A percentile compares a stretch with the other conserved stretches of the same genome.
Conservation (phyloP, 2,797 vertebrate species). For the Chaetodon trifasciatus region DNA sequence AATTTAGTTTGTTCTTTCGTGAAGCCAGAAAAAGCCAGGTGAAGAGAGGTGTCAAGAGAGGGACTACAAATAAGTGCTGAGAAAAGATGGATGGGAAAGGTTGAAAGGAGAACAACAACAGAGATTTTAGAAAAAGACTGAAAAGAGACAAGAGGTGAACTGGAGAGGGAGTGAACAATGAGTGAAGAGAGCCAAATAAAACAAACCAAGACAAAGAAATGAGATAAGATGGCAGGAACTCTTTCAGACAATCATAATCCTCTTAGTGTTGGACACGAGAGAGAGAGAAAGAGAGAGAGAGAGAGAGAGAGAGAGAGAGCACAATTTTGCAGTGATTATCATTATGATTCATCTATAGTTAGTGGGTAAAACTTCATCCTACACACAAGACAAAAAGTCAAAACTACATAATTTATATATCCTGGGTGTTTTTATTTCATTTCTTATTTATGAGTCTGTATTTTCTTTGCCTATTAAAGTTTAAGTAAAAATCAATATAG, state of each 20-base stretch:
- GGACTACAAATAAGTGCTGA: constrained; percentile 54
- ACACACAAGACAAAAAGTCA: too few species aligned
- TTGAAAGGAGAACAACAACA: constrained; percentile 68
- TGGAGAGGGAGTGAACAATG: constrained; percentile 44
- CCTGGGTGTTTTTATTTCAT: too few species aligned
- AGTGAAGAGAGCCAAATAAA: constrained; percentile 47
- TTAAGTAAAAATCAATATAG: not conserved
- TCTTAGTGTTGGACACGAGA: not conserved
- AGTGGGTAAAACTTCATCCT: too few species aligned
- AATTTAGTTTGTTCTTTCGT: constrained; percentile 1
- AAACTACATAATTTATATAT: too few species aligned
- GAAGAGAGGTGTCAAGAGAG: constrained; percentile 24
- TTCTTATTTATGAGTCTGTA: too few species aligned
- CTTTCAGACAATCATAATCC: constrained; percentile 2
- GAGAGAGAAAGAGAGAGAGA: not conserved
- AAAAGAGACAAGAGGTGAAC: constrained; percentile 67
- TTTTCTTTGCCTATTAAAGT: not conserved
- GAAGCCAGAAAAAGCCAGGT: not conserved
- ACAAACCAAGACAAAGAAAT: constrained; percentile 1
- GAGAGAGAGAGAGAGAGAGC: not conserved
- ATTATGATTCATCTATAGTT: constrained; percentile 35
- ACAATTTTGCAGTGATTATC: constrained; percentile 32
- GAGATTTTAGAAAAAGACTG: constrained; percentile 71
- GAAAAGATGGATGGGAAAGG: constrained; percentile 58
- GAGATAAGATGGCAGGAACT: not conserved